phyloP scores from a whole-genome alignment of 2,113 vertebrate species.

The Octodon degus region DNA sequence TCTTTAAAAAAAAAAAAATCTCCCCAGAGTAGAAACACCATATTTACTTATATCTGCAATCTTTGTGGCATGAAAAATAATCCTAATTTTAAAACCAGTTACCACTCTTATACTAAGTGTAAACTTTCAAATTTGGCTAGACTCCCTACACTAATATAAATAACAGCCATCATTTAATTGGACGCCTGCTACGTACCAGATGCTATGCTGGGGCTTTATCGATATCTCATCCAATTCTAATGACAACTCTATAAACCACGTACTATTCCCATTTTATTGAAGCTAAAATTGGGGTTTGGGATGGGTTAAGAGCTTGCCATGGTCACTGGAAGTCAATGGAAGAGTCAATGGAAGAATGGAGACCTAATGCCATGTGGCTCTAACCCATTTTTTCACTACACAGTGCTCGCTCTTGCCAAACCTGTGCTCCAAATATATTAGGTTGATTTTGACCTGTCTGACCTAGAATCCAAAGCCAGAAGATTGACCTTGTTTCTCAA shows the following conservation, averaged over 20 bases:
- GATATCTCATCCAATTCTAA: not conserved
- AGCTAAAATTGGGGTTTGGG: not conserved
- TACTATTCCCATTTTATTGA: constrained; percentile 36
- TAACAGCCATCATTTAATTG: constrained; percentile 44
- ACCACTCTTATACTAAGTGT: not conserved
- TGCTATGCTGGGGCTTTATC: constrained; percentile 5
- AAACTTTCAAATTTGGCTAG: constrained; percentile 8
- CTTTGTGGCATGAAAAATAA: constrained; percentile 36
- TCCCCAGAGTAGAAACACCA: not conserved
- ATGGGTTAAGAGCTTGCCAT: constrained; percentile 7
- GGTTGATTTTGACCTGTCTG: not conserved
- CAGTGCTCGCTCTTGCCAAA: not conserved
- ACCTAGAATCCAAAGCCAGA: constrained; percentile 29
- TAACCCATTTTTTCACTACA: not conserved
- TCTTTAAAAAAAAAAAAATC: not conserved
- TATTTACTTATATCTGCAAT: constrained; percentile 43
- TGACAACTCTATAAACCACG: not conserved
- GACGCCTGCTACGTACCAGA: not conserved
- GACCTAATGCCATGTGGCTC: not conserved
- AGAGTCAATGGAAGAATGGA: not conserved
- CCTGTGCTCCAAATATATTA: not conserved
- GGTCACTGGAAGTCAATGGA: not conserved
- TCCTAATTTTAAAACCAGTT: constrained; percentile 43
- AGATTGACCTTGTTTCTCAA: not conserved
- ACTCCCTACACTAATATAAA: constrained; percentile 27